phyloP scores from a whole-genome alignment of 2,113 vertebrate species.

The Cyanocitta stelleri region DNA sequence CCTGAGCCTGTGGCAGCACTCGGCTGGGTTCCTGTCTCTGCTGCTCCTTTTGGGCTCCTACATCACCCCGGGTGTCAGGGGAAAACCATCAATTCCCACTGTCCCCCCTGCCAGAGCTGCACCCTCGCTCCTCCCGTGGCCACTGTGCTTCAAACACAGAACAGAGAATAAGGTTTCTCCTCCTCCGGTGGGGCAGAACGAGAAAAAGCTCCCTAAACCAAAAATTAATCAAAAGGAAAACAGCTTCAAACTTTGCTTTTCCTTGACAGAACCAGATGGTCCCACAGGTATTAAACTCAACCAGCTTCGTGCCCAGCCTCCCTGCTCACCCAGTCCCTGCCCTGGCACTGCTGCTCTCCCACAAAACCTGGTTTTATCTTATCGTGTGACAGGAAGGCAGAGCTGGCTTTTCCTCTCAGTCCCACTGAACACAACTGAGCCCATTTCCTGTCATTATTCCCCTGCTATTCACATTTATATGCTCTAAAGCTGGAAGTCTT shows the following conservation, averaged over 20 bases:
- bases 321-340: neutral
- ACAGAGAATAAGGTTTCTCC: neutral
- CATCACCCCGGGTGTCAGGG: rapidly evolving
- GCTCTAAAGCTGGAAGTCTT: neutral
- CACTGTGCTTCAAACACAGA: neutral
- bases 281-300: rapidly evolving
- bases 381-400: neutral
- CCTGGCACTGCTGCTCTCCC: neutral
- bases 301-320: neutral
- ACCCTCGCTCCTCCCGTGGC: neutral
- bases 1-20: neutral
- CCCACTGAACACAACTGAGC: too few relatives aligned
- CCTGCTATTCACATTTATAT: neutral
- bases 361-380: neutral
- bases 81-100: neutral
- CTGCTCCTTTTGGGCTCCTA: neutral
- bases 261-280: neutral
- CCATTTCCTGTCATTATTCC: neutral
- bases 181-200: neutral
- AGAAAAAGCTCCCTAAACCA: neutral
- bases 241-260: neutral
- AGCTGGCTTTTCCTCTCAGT: neutral
- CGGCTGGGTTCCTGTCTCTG: neutral
- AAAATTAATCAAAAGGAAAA: neutral
- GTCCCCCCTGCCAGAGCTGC: neutral